Evolutionary conservation across 2,113 vertebrate genomes (phyloP).

Genomic region (Phodopus roborovskii): DNA sequence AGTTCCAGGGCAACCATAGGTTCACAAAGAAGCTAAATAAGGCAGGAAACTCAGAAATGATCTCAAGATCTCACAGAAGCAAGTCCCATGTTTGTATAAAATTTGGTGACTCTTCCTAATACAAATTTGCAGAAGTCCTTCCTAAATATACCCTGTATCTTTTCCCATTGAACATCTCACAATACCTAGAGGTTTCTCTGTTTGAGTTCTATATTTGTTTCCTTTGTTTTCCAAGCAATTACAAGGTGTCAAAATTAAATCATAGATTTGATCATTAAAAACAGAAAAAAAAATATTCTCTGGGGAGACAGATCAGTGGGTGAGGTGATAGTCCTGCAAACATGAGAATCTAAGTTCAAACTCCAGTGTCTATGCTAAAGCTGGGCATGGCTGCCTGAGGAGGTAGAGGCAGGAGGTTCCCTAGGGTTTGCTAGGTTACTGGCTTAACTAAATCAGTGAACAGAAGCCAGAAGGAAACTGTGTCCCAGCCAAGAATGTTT

Average conservation of each 20-base stretch:
- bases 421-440: background rate
- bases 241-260: background rate
- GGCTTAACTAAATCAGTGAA: background rate
- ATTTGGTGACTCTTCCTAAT: background rate
- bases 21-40: background rate
- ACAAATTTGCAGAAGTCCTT: background rate
- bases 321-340: fast-evolving
- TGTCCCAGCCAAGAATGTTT: fast-evolving
- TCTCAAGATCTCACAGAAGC: background rate
- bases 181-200: background rate
- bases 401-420: background rate
- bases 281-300: background rate
- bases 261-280: background rate
- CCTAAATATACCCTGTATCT: background rate
- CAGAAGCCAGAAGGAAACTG: background rate
- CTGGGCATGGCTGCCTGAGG: background rate
- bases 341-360: background rate
- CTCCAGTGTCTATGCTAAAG: background rate
- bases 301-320: background rate
- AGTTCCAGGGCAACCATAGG: background rate
- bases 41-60: background rate
- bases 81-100: background rate
- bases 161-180: background rate
- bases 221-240: background rate
- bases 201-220: background rate